A percentile compares a stretch with the other conserved stretches of the same genome.
Conservation (phyloP, 2,797 vertebrate genomes). For the Buceros bicornis region DNA sequence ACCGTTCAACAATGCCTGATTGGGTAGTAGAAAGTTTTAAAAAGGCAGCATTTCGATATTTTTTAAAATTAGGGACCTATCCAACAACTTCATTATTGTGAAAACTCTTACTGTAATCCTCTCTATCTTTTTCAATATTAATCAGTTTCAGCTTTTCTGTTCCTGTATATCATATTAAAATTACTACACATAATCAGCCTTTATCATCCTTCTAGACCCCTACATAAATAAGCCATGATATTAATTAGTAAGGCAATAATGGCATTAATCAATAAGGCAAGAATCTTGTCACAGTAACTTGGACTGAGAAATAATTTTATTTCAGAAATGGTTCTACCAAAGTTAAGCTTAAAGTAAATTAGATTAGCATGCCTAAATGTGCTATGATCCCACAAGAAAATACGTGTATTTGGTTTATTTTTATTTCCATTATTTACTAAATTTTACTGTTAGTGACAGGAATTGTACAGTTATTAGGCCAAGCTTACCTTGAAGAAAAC, state of each 20-base stretch:
- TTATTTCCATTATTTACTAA: neutral
- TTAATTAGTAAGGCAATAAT: neutral
- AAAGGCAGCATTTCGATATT: neutral
- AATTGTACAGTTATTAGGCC: slow-evolving; percentile 21
- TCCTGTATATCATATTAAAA: neutral
- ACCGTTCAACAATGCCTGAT: neutral
- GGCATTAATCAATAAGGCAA: neutral
- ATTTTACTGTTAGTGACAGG: neutral
- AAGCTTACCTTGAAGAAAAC: slow-evolving; percentile 96
- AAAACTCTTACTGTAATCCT: neutral
- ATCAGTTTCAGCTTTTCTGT: neutral
- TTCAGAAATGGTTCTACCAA: neutral
- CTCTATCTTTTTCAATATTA: neutral
- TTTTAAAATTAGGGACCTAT: neutral
- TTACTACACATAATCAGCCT: neutral
- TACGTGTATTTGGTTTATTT: neutral
- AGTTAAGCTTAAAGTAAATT: neutral
- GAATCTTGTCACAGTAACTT: neutral
- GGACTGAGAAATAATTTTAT: neutral
- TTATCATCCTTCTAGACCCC: neutral
- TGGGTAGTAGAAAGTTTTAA: neutral
- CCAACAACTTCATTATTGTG: neutral
- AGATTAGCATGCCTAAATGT: neutral
- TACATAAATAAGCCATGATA: neutral
- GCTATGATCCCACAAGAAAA: neutral